phyloP scores from a whole-genome alignment of 1,140 invertebrate species.

The Eubasilissa regina region DNA sequence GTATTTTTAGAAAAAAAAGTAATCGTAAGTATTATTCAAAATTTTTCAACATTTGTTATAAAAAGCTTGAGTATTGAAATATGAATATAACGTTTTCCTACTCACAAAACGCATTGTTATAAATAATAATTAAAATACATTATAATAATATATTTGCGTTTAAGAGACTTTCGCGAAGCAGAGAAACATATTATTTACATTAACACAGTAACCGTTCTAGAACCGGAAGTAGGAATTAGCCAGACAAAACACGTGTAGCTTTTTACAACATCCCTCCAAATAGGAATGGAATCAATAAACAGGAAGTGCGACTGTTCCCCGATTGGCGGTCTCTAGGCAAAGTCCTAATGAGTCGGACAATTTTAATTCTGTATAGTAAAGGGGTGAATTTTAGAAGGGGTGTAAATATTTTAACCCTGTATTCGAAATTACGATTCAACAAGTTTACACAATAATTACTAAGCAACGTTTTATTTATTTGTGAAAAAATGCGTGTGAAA shows the following conservation, averaged over 20 bases:
- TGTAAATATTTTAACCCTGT: slow-evolving; percentile 18
- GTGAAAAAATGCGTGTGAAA: not conserved
- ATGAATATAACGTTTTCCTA: too few species aligned
- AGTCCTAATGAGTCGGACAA: slow-evolving; percentile 26
- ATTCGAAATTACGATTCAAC: not conserved
- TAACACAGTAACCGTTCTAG: not conserved
- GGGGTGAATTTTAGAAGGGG: slow-evolving; percentile 11
- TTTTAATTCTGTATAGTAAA: slow-evolving; percentile 19
- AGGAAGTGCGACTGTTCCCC: slow-evolving; percentile 29
- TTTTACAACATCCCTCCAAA: slow-evolving; percentile 43
- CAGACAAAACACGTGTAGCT: slow-evolving; percentile 36
- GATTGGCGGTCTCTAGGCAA: slow-evolving; percentile 9
- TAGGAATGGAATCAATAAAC: slow-evolving; percentile 46
- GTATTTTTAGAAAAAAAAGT: too few species aligned
- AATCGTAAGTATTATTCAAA: too few species aligned
- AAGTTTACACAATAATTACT: slow-evolving; percentile 2
- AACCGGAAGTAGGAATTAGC: slow-evolving; percentile 33
- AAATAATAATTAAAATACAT: too few species aligned
- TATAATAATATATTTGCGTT: too few species aligned
- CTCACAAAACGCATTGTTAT: too few species aligned
- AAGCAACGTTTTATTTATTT: too few species aligned
- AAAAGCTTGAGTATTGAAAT: too few species aligned
- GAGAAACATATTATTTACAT: not conserved
- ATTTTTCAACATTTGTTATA: too few species aligned
- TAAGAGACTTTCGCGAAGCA: too few species aligned